Base-by-base conservation (phyloP, 2,797 vertebrate species). In the Ptychobarbus kaznakovi region DNA sequence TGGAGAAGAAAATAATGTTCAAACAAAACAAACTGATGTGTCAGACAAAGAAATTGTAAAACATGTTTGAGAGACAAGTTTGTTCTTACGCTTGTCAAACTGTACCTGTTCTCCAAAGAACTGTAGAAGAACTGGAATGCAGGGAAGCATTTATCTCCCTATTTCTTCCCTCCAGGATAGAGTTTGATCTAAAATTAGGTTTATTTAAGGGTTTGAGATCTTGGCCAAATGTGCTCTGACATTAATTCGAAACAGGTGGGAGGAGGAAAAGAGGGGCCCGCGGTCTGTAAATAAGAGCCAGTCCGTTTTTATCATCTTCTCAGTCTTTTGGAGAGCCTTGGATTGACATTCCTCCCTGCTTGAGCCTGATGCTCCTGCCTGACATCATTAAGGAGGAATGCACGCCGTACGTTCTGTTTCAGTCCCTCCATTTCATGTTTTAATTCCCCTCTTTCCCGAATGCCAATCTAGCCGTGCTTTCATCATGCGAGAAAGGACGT, bases 371-470 rank as follows among this genome's bases (percentile, higher is more conserved):
- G 53, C 91, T 92, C 91, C 90, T 90, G 91, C 89, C 92, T 90
- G 91, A 91, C 91, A 93, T 94, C 91, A 92, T 94, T 91, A 93
- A 87, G 81, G 12, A 92, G 91, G 92, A 93, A 93, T 92, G 88
- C 89, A 86, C 83, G 87, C 46, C 56, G 87, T 83, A 74, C 15
- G 83, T 91, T 89, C 84, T 86, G 73, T 92, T 87, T 93, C 89
- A 90, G 90, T 80, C 89, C 70, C 66, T 86, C 77, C 65, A 79
- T 82, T 87, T 91, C 92, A 88, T 91, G 85, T 93, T 94, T 92
- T 90, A 89, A 90, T 92, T 93, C 91, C 86, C 87, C 73, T 89
- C 87, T 86, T 76, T 86, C 91, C 86, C 35, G 83, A 91, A 89
- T 88, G 90, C 86, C 88, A 91, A 92, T 92, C 90, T 90, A 83